phyloP scores from a whole-genome alignment of 2,113 vertebrate genomes.

The Athene noctua region DNA sequence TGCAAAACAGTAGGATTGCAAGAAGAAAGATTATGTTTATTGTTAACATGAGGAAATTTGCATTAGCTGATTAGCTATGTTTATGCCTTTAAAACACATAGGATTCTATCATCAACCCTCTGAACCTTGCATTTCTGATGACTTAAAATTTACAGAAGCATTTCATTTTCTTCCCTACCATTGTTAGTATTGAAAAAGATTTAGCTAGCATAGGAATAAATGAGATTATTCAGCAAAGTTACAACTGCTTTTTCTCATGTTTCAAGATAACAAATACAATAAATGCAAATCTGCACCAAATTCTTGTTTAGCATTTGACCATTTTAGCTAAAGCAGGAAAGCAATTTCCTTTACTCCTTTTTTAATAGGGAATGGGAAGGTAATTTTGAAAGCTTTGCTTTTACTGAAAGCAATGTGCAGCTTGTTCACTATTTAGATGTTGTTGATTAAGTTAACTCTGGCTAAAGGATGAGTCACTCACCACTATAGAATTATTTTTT shows the following conservation, averaged over 20 bases:
- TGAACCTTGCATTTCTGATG: neutral
- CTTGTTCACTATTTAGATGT: conserved; percentile 32
- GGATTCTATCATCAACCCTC: neutral
- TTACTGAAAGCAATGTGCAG: conserved; percentile 27
- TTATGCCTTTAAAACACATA: neutral
- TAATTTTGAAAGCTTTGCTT: conserved; percentile 52
- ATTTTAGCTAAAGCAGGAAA: conserved; percentile 8
- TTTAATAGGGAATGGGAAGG: neutral
- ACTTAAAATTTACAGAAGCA: neutral
- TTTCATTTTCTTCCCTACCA: neutral
- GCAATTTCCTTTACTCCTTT: conserved; percentile 30
- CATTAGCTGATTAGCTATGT: neutral
- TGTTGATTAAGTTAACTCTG: conserved; percentile 41
- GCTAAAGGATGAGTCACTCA: conserved; percentile 39
- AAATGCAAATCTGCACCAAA: neutral
- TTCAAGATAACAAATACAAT: neutral
- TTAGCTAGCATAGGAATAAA: neutral
- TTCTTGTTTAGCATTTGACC: neutral
- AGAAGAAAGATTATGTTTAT: neutral
- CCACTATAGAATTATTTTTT: neutral
- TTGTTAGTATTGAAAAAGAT: neutral
- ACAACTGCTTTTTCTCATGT: neutral
- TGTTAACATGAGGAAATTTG: neutral
- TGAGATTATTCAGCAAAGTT: neutral
- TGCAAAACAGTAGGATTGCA: neutral